phyloP scores from a whole-genome alignment of 2,888 invertebrate genomes.

The Lasioglossum leucozonium region DNA sequence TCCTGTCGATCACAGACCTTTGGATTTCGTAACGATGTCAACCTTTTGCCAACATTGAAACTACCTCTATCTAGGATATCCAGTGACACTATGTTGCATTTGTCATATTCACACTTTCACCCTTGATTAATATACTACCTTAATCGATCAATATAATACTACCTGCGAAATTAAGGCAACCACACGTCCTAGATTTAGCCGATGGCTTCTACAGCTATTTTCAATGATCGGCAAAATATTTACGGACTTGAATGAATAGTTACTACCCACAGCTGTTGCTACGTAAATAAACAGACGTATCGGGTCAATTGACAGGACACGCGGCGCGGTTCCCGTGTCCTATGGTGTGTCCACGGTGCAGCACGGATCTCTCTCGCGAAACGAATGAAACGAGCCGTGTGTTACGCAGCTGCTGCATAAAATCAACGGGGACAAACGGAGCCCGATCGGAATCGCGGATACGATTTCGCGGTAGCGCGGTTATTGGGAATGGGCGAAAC shows the following conservation, averaged over 20 bases:
- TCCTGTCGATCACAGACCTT: not conserved
- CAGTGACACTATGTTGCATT: not conserved
- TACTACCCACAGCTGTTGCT: not conserved
- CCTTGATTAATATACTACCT: too few relatives aligned
- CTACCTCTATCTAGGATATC: not conserved
- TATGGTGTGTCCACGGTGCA: not conserved
- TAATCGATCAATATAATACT: too few relatives aligned
- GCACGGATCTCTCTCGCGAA: not conserved
- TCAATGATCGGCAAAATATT: too few relatives aligned
- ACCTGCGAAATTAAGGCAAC: too few relatives aligned
- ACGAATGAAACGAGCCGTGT: slow-evolving; percentile 2
- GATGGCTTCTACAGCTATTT: too few relatives aligned
- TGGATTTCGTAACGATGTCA: not conserved
- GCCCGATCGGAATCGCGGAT: slow-evolving; percentile 42
- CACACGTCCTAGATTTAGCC: too few relatives aligned
- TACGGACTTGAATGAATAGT: not conserved
- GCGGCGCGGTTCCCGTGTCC: not conserved
- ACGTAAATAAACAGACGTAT: not conserved
- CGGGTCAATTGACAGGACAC: not conserved
- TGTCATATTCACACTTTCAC: not conserved
- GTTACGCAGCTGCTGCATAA: slow-evolving; percentile 3
- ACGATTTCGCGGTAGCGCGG: slow-evolving; percentile 41
- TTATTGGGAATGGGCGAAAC: slow-evolving; percentile 27
- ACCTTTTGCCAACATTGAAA: not conserved
- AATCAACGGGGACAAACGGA: slow-evolving; percentile 34